phyloP scores from a whole-genome alignment of 2,888 invertebrate species.

The Zygaena filipendulae region DNA sequence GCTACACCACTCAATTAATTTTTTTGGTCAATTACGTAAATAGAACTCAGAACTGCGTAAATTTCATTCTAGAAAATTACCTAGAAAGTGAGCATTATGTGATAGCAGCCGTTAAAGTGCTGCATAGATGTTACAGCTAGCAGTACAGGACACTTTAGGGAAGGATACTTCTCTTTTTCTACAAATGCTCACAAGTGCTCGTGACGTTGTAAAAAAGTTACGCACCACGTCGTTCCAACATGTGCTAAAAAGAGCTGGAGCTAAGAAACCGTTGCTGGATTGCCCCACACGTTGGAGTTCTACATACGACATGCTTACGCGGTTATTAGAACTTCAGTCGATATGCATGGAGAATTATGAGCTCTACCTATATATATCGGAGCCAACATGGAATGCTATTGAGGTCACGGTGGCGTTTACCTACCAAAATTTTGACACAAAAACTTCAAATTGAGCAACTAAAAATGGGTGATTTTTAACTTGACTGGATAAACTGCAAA shows the following conservation, averaged over 20 bases:
- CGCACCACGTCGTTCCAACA: not conserved
- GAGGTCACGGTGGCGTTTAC: not conserved
- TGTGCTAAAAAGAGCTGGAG: not conserved
- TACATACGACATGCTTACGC: no score
- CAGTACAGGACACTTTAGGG: not conserved
- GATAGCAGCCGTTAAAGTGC: not conserved
- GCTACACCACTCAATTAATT: no score
- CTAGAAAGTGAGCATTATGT: no score
- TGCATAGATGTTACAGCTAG: not conserved
- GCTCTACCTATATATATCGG: no score
- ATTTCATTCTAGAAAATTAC: no score
- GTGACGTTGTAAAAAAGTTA: not conserved
- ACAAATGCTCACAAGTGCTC: not conserved
- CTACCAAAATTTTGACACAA: not conserved
- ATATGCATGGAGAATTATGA: no score
- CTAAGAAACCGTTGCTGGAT: not conserved
- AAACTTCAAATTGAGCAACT: not conserved
- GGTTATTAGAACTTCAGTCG: no score
- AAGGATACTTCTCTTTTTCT: no score
- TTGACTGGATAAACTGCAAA: not conserved
- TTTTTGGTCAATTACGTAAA: no score
- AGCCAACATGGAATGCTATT: no score
- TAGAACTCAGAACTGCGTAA: no score
- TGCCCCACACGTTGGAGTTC: not conserved
- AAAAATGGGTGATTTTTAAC: not conserved